These are phyloP conservation scores for Amphiprion ocellaris DNA, from an alignment of 2,113 vertebrate genomes.

Conservation along the genomic window DNA sequence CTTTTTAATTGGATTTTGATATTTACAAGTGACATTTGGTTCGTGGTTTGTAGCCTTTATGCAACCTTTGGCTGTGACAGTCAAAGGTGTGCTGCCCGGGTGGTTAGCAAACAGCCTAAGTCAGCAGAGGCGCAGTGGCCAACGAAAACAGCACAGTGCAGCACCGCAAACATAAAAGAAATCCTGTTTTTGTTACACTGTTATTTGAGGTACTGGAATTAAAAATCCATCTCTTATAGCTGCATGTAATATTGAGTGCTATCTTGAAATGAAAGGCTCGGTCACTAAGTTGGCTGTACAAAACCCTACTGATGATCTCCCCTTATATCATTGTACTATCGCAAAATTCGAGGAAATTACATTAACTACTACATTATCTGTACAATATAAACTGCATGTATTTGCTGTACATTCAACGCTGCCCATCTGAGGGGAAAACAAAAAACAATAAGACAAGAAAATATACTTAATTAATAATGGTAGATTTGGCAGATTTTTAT, in stretches of 20 bases:
- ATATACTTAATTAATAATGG: too few relatives aligned
- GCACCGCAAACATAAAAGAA: constrained; percentile 24
- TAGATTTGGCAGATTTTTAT: not conserved
- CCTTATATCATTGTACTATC: too few relatives aligned
- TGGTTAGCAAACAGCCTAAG: constrained; percentile 24
- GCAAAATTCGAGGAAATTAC: too few relatives aligned
- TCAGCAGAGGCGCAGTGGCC: constrained; percentile 7
- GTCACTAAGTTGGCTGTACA: not conserved
- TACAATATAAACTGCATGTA: too few relatives aligned
- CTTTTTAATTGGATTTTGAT: constrained; percentile 36
- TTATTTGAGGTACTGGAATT: not conserved
- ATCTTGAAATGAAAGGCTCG: not conserved
- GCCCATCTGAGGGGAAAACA: too few relatives aligned
- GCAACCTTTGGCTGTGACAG: constrained; percentile 45
- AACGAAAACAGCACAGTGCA: constrained; percentile 11
- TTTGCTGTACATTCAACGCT: too few relatives aligned
- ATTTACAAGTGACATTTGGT: constrained; percentile 52
- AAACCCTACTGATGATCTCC: too few relatives aligned
- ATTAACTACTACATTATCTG: too few relatives aligned
- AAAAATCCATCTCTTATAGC: not conserved
- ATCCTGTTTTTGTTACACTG: not conserved
- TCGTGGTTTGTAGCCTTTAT: constrained; percentile 24
- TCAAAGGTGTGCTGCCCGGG: constrained; percentile 9
- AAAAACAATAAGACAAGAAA: not conserved
- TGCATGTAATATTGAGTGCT: not conserved